phyloP scores from a whole-genome alignment of 2,888 invertebrate genomes.

The Cephalotes varians region DNA sequence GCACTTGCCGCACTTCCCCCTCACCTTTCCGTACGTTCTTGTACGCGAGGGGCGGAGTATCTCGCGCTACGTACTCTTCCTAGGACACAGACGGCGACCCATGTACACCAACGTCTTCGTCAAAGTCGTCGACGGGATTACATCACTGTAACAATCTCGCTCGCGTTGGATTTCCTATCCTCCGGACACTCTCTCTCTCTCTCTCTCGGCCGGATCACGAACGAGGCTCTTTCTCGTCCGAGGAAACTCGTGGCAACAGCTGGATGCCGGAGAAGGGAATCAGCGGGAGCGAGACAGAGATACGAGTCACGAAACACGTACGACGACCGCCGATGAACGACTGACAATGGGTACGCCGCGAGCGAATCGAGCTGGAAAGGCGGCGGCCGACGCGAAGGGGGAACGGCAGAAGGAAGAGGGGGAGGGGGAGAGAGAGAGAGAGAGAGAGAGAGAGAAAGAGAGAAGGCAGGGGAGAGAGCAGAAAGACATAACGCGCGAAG shows the following conservation, averaged over 20 bases:
- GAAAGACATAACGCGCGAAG: conserved; percentile 35
- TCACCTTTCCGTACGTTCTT: neutral
- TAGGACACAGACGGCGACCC: neutral
- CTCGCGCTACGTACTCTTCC: neutral
- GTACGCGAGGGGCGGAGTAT: neutral
- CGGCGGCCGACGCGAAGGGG: conserved; percentile 45
- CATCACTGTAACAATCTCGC: neutral
- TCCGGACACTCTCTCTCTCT: neutral
- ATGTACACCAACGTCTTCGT: neutral
- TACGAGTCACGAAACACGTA: conserved; percentile 34
- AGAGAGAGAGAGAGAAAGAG: conserved; percentile 33
- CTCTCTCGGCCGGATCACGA: neutral
- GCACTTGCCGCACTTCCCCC: neutral
- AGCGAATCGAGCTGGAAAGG: conserved; percentile 64
- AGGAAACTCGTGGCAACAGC: conserved; percentile 51
- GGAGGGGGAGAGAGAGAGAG: neutral
- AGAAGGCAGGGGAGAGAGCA: conserved; percentile 33
- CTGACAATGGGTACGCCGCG: conserved; percentile 79
- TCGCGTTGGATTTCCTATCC: neutral
- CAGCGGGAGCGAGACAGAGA: conserved; percentile 34
- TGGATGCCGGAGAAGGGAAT: conserved; percentile 29
- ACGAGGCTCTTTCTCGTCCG: neutral
- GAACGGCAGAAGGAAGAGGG: conserved; percentile 10
- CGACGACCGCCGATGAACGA: conserved; percentile 77
- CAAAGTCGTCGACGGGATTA: neutral